A percentile compares a stretch with the other conserved stretches of the same genome.
Evolutionary conservation across 2,888 invertebrate species (phyloP).

Genomic region (Nephrotoma guestfalica): DNA sequence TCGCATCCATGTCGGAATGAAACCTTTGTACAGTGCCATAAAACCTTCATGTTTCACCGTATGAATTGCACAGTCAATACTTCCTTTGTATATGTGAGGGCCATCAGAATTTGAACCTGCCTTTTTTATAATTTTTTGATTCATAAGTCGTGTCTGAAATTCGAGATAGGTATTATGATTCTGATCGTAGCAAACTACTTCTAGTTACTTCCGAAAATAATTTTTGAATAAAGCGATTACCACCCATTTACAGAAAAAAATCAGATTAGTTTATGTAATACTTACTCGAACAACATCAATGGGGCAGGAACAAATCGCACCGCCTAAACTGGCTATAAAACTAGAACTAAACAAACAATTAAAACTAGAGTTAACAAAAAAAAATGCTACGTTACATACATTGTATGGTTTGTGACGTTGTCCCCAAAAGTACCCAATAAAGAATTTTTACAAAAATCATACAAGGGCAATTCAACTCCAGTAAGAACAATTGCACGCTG

Average conservation of each 20-base stretch:
- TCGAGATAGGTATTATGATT: background rate
- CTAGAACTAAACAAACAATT: constrained; percentile 51
- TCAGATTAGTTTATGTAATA: background rate
- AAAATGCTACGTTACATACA: constrained; percentile 37
- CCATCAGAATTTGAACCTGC: constrained; percentile 24
- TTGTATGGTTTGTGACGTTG: constrained; percentile 70
- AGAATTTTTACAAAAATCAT: constrained; percentile 75
- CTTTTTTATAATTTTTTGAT: constrained; percentile 50
- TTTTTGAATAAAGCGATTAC: background rate
- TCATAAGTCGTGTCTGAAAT: constrained; percentile 84
- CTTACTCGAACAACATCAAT: constrained; percentile 83
- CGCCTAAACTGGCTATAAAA: constrained; percentile 80
- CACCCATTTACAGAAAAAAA: background rate
- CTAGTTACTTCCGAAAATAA: background rate
- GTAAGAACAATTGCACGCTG: constrained; percentile 77
- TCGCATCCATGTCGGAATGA: constrained; percentile 87
- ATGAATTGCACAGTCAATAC: constrained; percentile 67
- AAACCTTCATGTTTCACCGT: constrained; percentile 80
- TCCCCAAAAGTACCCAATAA: constrained; percentile 59
- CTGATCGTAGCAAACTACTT: constrained; percentile 1
- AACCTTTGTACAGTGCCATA: constrained; percentile 83
- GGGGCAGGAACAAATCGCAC: constrained; percentile 87
- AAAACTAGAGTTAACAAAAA: background rate
- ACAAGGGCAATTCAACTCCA: constrained; percentile 85
- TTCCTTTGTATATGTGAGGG: constrained; percentile 58